These are phyloP conservation scores for Frankliniella intonsa DNA, from an alignment of 2,888 invertebrate genomes.

Conservation along the genomic window DNA sequence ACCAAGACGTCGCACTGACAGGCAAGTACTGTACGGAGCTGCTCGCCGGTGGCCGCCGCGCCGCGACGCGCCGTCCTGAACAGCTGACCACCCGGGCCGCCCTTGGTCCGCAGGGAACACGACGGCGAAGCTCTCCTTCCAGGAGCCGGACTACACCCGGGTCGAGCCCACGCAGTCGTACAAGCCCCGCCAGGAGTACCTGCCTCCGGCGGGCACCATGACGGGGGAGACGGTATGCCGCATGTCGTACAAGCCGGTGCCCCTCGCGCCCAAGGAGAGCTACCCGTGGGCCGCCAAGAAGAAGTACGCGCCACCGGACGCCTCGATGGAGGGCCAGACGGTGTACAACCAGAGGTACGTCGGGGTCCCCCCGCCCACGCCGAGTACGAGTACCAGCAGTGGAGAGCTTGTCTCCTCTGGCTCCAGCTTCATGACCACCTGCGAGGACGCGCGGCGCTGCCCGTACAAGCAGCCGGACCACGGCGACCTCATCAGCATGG, in stretches of 20 bases:
- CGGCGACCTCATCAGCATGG: constrained; percentile 19
- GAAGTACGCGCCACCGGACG: constrained; percentile 3
- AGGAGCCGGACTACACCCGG: constrained; percentile 4
- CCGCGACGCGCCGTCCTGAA: background rate
- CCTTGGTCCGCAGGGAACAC: background rate
- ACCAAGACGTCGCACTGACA: background rate
- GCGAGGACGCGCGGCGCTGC: constrained; percentile 14
- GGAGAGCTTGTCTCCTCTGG: background rate
- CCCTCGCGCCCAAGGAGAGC: background rate
- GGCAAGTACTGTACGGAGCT: background rate
- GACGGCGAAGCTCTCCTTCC: background rate
- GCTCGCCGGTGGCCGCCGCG: background rate
- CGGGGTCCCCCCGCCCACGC: background rate
- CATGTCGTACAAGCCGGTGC: constrained; percentile 10
- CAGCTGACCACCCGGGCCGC: background rate
- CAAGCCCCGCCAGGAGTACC: background rate
- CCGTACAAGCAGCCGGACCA: constrained; percentile 15
- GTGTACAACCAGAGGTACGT: constrained; percentile 12
- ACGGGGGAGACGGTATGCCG: constrained; percentile 15
- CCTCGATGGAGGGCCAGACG: background rate
- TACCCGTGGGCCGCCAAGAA: constrained; percentile 15
- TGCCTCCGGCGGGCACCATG: background rate
- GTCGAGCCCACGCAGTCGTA: background rate
- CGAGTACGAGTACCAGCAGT: background rate
- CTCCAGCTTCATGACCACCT: background rate